phyloP scores from a whole-genome alignment of 2,113 vertebrate genomes.

The Salvelinus sp. region DNA sequence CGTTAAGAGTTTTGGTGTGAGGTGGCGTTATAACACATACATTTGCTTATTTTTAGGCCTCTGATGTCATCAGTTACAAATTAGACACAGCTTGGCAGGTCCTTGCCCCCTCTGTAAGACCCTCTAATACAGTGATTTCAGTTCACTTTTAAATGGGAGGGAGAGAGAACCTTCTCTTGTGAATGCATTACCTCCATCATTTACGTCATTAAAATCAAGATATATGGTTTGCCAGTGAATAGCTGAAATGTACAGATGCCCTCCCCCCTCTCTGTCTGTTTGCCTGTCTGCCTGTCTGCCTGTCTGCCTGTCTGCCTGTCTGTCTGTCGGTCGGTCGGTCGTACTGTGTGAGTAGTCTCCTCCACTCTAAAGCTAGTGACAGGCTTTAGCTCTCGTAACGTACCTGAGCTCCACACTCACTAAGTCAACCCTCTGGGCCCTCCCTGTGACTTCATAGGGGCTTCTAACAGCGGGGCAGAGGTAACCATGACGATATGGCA shows the following conservation, averaged over 20 bases:
- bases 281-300: too few species aligned
- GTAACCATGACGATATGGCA: too few species aligned
- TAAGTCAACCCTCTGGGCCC: too few species aligned
- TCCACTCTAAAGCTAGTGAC: too few species aligned
- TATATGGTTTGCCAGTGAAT: neutral
- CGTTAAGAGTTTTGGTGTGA: neutral
- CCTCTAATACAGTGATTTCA: neutral
- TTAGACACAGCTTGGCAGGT: too few species aligned
- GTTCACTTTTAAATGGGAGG: neutral
- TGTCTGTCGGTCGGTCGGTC: neutral
- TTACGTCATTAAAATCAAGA: neutral
- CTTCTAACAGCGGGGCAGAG: too few species aligned
- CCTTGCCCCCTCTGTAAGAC: neutral
- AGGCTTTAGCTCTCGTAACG: too few species aligned
- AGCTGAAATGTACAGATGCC: neutral
- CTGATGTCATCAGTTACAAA: neutral
- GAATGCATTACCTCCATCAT: neutral
- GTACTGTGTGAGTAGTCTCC: neutral
- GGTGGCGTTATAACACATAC: neutral
- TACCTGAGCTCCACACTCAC: too few species aligned
- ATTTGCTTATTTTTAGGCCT: constrained; percentile 14
- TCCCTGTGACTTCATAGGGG: too few species aligned
- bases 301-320: too few species aligned
- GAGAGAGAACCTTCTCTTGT: neutral
- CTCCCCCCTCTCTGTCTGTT: neutral